phyloP scores from a whole-genome alignment of 2,888 invertebrate species.

The Dryococelus australis region DNA sequence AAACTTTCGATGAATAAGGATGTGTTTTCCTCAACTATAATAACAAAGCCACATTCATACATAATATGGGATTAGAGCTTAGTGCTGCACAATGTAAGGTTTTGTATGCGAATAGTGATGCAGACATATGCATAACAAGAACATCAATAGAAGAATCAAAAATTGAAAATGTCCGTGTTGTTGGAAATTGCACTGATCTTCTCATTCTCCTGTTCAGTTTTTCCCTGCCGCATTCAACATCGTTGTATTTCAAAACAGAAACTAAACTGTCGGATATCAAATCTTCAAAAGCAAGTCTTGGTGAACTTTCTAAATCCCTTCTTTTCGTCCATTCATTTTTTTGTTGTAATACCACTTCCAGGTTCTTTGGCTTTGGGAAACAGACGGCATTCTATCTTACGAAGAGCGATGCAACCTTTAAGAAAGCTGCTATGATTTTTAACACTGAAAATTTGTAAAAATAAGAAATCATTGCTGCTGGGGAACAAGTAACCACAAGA shows the following conservation, averaged over 20 bases:
- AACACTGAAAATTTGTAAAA: background rate
- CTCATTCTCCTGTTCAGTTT: slow-evolving; percentile 9
- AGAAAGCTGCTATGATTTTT: background rate
- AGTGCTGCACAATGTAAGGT: background rate
- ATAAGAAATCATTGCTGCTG: background rate
- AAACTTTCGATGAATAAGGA: background rate
- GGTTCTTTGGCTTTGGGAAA: too few species aligned
- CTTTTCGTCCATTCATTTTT: background rate
- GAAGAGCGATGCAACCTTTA: background rate
- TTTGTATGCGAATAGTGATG: slow-evolving; percentile 28
- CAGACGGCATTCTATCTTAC: background rate
- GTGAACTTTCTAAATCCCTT: background rate
- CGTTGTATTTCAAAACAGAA: slow-evolving; percentile 24
- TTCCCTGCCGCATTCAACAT: background rate
- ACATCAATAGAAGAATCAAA: slow-evolving; percentile 19
- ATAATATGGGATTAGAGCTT: too few species aligned
- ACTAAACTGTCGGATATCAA: background rate
- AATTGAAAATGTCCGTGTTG: slow-evolving; percentile 12
- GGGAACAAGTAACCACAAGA: background rate
- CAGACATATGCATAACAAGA: background rate
- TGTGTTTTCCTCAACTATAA: background rate
- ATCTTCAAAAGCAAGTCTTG: background rate
- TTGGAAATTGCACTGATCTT: background rate
- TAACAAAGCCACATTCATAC: slow-evolving; percentile 22
- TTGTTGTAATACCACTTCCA: background rate